Base-by-base conservation (phyloP, 2,113 vertebrate genomes). In the Nycticebus coucang region DNA sequence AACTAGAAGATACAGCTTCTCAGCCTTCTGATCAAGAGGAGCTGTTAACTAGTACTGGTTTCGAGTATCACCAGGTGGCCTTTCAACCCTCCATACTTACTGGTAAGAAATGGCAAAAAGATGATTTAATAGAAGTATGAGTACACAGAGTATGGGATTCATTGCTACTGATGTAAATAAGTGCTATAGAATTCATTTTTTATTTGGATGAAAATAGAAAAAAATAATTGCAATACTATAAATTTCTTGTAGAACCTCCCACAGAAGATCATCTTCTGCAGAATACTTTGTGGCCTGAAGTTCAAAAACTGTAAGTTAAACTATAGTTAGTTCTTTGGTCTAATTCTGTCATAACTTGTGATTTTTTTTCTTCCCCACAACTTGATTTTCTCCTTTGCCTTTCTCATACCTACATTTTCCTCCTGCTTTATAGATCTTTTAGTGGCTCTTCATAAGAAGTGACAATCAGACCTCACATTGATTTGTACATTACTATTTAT, bases 281-380 rank as follows among this genome's bases (percentile, higher is more conserved):
- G 98, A 99, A 99, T 98, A 99, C 99, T 5, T 98, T 99, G 78
- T 99, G 99, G 99, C 99, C 99, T 66, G 99, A 99, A 98, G 98
- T 99, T 97, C 99, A 99, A 97, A 99, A 99, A 97, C 97, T 99
- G 99, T 99, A 98, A 99, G 99, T 98, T 90, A 93, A 91, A 1
- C n/a, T 97, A 53, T 93, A 19, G 4, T 80, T 72, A 37, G 18
- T 21, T 74, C 1, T 95, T 84, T 94, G 7, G 10, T 94, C 8
- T 90, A 45, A 88, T 91, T 90, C 30, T 91, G 3, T 78, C 19
- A 4, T 93, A 83, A 66, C 30, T 89, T 87, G 37, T 66, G 57
- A 53, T 50, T 35, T 15, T 28, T 28, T 18, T 26, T 0, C 13
- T 50, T 50, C 12, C 3, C 7, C 18, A 14, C 19, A 7, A 24